Evolutionary conservation across 2,888 invertebrate species (phyloP).

Genomic region (Archips xylosteana): DNA sequence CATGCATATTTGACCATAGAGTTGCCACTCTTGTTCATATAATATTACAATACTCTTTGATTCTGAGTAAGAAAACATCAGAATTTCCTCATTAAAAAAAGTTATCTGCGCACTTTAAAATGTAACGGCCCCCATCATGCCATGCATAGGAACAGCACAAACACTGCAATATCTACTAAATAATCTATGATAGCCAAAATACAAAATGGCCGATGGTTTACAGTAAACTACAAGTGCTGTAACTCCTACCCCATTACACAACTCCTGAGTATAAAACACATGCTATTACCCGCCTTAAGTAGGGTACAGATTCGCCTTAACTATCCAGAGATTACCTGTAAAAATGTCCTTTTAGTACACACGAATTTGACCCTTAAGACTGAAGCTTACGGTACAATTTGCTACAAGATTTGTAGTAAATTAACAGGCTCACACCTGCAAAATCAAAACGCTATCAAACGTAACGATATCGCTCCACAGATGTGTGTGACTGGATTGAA

Average conservation of each 20-base stretch:
- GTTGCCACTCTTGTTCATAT: no score
- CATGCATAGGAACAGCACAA: no score
- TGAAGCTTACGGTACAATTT: not conserved
- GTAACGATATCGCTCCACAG: slow-evolving; percentile 22
- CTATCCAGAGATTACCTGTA: slow-evolving; percentile 7
- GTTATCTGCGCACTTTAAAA: no score
- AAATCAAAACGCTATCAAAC: slow-evolving; percentile 39
- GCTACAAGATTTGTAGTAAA: slow-evolving; percentile 1
- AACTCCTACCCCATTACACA: slow-evolving; percentile 1
- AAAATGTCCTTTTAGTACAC: slow-evolving; percentile 8
- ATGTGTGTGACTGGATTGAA: slow-evolving; percentile 18
- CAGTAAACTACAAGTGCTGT: not conserved
- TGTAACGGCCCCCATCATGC: no score
- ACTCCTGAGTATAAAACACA: slow-evolving; percentile 1
- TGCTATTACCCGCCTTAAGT: slow-evolving; percentile 2
- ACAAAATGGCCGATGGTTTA: no score
- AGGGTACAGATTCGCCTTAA: slow-evolving; percentile 18
- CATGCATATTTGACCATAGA: no score
- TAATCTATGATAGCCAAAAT: no score
- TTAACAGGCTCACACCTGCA: slow-evolving; percentile 33
- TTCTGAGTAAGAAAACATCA: no score
- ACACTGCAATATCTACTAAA: no score
- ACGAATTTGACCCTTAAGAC: not conserved
- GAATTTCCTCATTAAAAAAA: no score
- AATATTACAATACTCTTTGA: no score